Conservation (phyloP, 2,797 vertebrate species). For the Rhadinocentrus ornatus region DNA sequence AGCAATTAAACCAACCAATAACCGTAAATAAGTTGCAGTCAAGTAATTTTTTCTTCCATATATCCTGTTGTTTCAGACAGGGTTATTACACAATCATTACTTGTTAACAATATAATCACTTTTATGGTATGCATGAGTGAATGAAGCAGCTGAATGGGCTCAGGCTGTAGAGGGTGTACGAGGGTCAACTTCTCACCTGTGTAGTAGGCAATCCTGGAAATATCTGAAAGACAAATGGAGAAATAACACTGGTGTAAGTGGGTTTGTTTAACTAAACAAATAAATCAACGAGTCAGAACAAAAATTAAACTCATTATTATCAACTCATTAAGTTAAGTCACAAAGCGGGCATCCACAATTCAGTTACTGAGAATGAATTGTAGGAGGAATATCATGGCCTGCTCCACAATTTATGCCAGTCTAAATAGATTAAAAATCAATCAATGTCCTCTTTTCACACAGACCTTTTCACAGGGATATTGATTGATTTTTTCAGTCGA, state of each 20-base stretch:
- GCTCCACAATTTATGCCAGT: slow-evolving; percentile 12
- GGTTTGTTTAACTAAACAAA: slow-evolving; percentile 20
- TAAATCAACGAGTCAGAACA: slow-evolving; percentile 8
- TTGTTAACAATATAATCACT: background rate
- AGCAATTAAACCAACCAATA: background rate
- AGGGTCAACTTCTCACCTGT: slow-evolving; percentile 82
- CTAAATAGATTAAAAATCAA: slow-evolving; percentile 21
- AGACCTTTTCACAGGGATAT: slow-evolving; percentile 9
- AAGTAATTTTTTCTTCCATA: background rate
- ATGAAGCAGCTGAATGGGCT: slow-evolving; percentile 11
- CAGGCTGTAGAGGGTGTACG: background rate
- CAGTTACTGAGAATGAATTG: slow-evolving; percentile 5
- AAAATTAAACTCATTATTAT: background rate
- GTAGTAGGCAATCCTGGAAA: slow-evolving; percentile 89
- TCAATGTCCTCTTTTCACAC: slow-evolving; percentile 23
- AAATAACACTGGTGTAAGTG: slow-evolving; percentile 45
- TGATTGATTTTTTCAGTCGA: slow-evolving; percentile 43
- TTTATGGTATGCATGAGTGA: slow-evolving; percentile 10
- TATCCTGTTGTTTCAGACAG: background rate
- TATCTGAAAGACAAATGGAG: slow-evolving; percentile 82
- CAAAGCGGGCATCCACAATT: slow-evolving; percentile 36
- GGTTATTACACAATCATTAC: background rate
- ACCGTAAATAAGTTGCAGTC: background rate
- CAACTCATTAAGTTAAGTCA: slow-evolving; percentile 6
- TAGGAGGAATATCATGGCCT: background rate